Evolutionary conservation across 2,888 invertebrate genomes (phyloP).

Genomic region (Carabus problematicus): DNA sequence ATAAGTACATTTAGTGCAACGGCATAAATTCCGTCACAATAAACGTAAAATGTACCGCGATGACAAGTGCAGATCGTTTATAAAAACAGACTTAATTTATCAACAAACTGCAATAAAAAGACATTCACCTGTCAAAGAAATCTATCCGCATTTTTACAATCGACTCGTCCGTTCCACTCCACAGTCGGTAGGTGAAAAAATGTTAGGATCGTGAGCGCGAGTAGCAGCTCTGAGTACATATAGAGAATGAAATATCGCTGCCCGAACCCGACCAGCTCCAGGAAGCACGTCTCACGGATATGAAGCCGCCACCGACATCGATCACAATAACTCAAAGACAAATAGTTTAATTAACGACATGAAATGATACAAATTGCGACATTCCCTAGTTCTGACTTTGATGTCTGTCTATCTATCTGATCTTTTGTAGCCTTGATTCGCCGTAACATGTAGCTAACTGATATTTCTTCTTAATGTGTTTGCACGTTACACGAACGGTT

Average conservation of each 20-base stretch:
- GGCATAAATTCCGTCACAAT: conserved; percentile 29
- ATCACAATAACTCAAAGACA: conserved; percentile 30
- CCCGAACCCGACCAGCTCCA: neutral
- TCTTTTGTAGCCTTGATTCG: neutral
- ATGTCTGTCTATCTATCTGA: conserved; percentile 7
- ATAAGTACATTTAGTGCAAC: neutral
- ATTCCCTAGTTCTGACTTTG: conserved; percentile 13
- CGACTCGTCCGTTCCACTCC: neutral
- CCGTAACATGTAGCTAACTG: neutral
- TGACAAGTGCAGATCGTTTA: conserved; percentile 26
- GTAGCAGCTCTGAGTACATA: conserved; percentile 6
- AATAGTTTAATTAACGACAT: conserved; percentile 35
- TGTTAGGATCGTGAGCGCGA: conserved; percentile 14
- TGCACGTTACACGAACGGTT: no score
- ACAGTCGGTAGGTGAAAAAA: conserved; percentile 9
- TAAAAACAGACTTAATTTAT: conserved; percentile 28
- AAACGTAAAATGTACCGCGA: conserved; percentile 31
- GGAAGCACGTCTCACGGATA: conserved; percentile 17
- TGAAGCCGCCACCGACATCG: conserved; percentile 21
- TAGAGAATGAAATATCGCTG: conserved; percentile 21
- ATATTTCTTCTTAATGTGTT: conserved; percentile 6
- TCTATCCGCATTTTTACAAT: conserved; percentile 28
- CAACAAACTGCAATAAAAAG: conserved; percentile 17
- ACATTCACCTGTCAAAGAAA: conserved; percentile 23
- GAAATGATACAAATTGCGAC: conserved; percentile 26